Evolutionary conservation across 2,113 vertebrate species (phyloP).

Genomic region (Corythaeola cristata): DNA sequence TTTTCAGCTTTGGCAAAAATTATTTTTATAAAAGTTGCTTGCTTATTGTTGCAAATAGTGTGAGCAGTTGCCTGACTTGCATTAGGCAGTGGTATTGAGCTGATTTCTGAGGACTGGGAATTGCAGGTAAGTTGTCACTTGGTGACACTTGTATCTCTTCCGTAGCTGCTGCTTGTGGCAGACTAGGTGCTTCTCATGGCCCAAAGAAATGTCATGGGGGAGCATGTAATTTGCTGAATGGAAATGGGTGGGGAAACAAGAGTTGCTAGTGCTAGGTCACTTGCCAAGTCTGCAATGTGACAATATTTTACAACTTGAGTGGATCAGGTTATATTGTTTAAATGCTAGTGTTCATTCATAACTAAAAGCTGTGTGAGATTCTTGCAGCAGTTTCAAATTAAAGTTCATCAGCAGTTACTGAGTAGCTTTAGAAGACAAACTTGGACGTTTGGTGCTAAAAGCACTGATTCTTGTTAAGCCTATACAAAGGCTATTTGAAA

Average conservation of each 20-base stretch:
- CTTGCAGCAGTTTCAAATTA: background rate
- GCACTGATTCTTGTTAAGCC: background rate
- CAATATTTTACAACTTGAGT: background rate
- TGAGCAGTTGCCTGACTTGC: background rate
- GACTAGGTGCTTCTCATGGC: background rate
- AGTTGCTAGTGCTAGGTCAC: background rate
- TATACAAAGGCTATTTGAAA: background rate
- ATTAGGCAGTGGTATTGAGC: background rate
- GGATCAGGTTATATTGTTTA: background rate
- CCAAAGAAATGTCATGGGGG: background rate
- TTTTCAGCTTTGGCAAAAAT: background rate
- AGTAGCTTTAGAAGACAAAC: background rate
- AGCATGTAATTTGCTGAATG: background rate
- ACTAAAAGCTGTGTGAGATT: background rate
- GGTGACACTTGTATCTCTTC: background rate
- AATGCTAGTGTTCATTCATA: background rate
- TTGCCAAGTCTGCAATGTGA: background rate
- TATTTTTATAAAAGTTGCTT: background rate
- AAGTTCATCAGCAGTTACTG: background rate
- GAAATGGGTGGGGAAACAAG: background rate
- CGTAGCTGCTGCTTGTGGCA: background rate
- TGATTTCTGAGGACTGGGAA: background rate
- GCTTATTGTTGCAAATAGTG: background rate
- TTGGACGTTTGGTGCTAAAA: background rate
- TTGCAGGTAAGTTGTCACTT: background rate